These are phyloP conservation scores for Drosophila anomelani DNA, from an alignment of 2,888 invertebrate species.

Conservation along the genomic window DNA sequence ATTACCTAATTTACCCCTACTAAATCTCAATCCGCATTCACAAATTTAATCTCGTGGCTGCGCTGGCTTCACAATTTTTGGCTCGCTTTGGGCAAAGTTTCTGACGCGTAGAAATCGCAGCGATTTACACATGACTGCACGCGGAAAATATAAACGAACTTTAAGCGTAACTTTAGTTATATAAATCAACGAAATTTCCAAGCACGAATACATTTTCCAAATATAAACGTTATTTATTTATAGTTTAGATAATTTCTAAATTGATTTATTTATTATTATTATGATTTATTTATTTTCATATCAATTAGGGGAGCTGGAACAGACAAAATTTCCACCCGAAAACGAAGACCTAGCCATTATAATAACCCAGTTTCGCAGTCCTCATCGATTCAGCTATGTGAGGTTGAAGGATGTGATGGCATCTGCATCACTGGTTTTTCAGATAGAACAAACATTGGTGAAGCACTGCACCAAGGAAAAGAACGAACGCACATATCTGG, in stretches of 20 bases:
- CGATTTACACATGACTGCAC: conserved; percentile 54
- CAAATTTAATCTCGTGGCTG: conserved; percentile 42
- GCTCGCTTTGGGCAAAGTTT: conserved; percentile 53
- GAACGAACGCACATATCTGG: neutral
- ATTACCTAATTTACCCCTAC: conserved; percentile 42
- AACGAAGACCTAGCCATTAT: conserved; percentile 24
- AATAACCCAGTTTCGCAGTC: conserved; percentile 54
- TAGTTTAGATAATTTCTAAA: neutral
- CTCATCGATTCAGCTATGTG: conserved; percentile 49
- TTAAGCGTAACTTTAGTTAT: conserved; percentile 31
- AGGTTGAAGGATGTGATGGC: conserved; percentile 19
- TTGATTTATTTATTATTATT: neutral
- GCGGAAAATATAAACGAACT: conserved; percentile 43
- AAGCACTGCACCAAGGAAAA: conserved; percentile 9
- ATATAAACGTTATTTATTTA: neutral
- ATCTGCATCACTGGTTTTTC: conserved; percentile 7
- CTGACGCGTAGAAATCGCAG: conserved; percentile 56
- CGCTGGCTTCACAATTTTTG: conserved; percentile 30
- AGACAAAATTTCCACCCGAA: neutral
- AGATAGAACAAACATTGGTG: conserved; percentile 31
- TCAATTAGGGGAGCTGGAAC: neutral
- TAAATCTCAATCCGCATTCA: conserved; percentile 33
- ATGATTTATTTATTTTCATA: neutral
- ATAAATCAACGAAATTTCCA: conserved; percentile 10
- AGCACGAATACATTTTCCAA: neutral